Conservation (phyloP, 2,797 vertebrate genomes). For the Hozukius guyotensis region DNA sequence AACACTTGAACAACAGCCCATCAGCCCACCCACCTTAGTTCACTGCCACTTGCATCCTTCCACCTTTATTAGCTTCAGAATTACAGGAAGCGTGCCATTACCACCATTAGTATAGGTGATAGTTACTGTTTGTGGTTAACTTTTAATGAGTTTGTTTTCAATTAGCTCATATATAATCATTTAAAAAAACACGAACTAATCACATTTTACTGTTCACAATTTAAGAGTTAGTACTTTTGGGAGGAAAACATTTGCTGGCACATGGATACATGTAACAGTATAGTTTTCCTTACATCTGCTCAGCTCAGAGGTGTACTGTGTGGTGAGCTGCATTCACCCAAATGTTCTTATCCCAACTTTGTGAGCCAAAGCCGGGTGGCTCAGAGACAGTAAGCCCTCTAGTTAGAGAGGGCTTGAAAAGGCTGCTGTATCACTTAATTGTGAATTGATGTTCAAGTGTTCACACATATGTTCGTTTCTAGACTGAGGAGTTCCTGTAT, state of each 20-base stretch:
- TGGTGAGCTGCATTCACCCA: constrained; percentile 38
- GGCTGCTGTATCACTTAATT: constrained; percentile 60
- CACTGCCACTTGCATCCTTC: constrained; percentile 25
- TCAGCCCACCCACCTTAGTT: constrained; percentile 55
- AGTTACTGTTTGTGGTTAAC: constrained; percentile 16
- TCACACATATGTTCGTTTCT: constrained; percentile 45
- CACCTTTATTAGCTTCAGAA: constrained; percentile 41
- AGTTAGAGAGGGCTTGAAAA: constrained; percentile 39
- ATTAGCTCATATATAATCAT: constrained; percentile 11
- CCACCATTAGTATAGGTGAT: background rate
- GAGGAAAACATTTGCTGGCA: background rate
- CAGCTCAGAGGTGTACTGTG: constrained; percentile 12
- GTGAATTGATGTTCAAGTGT: constrained; percentile 56
- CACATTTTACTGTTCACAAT: background rate
- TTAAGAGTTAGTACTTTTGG: background rate
- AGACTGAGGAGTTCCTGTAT: constrained; percentile 45
- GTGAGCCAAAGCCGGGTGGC: constrained; percentile 50
- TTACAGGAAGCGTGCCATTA: constrained; percentile 11
- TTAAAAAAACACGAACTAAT: background rate
- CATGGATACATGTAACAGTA: constrained; percentile 1
- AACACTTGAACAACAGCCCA: constrained; percentile 72
- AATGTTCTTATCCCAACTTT: constrained; percentile 37
- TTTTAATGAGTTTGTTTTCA: constrained; percentile 8
- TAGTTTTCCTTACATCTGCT: constrained; percentile 25
- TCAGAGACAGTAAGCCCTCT: constrained; percentile 45